Percentiles rank a stretch among this genome's conserved stretches.
phyloP scores from a whole-genome alignment of 2,888 invertebrate genomes.

The Diarsia brunnea region DNA sequence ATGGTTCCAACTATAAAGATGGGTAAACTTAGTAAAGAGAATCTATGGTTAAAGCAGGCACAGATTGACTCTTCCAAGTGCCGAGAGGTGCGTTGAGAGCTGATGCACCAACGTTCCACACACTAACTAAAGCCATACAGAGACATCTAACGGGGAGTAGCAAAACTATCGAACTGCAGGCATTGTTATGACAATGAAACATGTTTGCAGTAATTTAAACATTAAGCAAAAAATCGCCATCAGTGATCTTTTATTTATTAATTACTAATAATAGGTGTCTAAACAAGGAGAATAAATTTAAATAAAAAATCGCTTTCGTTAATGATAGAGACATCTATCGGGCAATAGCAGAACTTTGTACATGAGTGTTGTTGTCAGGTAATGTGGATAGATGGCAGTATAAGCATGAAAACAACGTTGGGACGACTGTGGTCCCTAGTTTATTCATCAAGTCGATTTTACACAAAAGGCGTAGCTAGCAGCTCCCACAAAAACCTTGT shows the following conservation, averaged over 20 bases:
- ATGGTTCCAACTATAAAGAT: neutral
- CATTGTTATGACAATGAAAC: neutral
- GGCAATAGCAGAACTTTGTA: neutral
- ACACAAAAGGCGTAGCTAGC: too few species aligned
- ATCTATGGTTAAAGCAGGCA: neutral
- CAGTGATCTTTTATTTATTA: neutral
- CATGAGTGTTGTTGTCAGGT: neutral
- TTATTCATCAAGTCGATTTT: neutral
- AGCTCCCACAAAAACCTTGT: too few species aligned
- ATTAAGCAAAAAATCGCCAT: neutral
- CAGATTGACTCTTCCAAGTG: neutral
- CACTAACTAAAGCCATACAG: neutral
- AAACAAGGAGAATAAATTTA: neutral
- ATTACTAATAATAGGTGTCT: neutral
- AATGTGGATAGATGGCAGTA: conserved; percentile 14
- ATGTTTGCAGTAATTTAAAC: neutral
- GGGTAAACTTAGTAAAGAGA: neutral
- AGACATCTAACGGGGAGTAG: conserved; percentile 15
- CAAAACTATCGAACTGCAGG: neutral
- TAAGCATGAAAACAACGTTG: neutral
- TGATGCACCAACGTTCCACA: neutral
- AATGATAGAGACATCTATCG: neutral
- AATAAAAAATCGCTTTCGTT: neutral
- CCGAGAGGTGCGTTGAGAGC: neutral
- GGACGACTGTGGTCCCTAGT: neutral